These are phyloP conservation scores for Cherax quadricarinatus DNA, from an alignment of 1,140 invertebrate genomes.

Conservation along the genomic window DNA sequence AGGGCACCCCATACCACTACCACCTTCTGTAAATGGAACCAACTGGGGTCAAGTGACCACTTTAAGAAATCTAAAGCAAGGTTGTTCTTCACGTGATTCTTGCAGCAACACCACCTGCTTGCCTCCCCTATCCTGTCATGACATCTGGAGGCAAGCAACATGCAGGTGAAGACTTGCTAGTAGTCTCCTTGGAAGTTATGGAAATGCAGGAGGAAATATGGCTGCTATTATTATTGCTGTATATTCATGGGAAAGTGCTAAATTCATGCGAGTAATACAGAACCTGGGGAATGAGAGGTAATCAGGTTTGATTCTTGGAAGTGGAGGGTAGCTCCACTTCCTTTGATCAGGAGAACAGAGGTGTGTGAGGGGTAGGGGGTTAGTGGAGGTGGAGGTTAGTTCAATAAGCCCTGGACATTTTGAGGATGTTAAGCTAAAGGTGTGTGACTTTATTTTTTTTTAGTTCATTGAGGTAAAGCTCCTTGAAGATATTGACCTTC, in stretches of 20 bases:
- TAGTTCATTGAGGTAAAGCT: too few relatives aligned
- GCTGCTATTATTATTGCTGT: neutral
- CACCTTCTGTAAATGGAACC: slow-evolving; percentile 36
- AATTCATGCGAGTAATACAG: neutral
- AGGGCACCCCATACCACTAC: slow-evolving; percentile 25
- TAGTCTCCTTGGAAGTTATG: neutral
- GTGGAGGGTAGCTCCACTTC: too few relatives aligned
- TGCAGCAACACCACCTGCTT: slow-evolving; percentile 48
- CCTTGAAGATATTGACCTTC: too few relatives aligned
- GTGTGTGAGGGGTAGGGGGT: too few relatives aligned
- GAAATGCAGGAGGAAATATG: neutral
- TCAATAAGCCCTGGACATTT: too few relatives aligned
- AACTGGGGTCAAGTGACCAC: slow-evolving; percentile 52
- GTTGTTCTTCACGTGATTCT: slow-evolving; percentile 16
- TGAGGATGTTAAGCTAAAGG: too few relatives aligned
- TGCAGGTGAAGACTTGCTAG: slow-evolving; percentile 35
- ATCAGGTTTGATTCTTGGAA: neutral
- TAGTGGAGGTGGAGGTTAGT: too few relatives aligned
- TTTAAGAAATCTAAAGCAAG: neutral
- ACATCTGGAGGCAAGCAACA: slow-evolving; percentile 28
- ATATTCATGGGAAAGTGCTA: neutral
- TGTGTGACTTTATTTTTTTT: too few relatives aligned
- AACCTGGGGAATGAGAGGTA: neutral
- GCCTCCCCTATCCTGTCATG: slow-evolving; percentile 29
- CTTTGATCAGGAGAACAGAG: too few relatives aligned